These are phyloP conservation scores for Brachionus rotundiformis DNA, from an alignment of 1,140 invertebrate genomes.

Conservation along the genomic window DNA sequence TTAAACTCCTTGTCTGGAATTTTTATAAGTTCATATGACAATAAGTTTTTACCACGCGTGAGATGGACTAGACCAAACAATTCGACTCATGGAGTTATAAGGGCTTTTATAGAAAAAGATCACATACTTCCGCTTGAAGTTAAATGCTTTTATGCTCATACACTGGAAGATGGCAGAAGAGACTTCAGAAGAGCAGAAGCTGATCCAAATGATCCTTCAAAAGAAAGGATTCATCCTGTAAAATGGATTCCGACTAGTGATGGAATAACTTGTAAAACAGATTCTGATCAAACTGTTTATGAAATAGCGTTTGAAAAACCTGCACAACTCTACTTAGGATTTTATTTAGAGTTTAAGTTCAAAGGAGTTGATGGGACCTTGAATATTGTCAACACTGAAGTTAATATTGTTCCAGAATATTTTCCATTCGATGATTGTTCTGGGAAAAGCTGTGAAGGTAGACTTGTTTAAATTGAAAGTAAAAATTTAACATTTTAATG, in stretches of 20 bases:
- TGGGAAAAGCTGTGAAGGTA: slow-evolving; percentile 55
- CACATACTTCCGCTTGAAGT: neutral
- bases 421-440: slow-evolving; percentile 58
- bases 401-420: slow-evolving; percentile 57
- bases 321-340: slow-evolving; percentile 55
- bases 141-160: slow-evolving; percentile 19
- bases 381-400: slow-evolving; percentile 58
- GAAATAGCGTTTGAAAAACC: slow-evolving; percentile 54
- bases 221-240: slow-evolving; percentile 3
- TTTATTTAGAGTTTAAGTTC: slow-evolving; percentile 57
- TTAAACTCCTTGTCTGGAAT: slow-evolving; percentile 56
- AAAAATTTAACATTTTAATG: too few species aligned
- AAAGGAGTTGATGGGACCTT: slow-evolving; percentile 54
- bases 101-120: slow-evolving; percentile 10
- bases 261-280: neutral
- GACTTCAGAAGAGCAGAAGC: slow-evolving; percentile 24
- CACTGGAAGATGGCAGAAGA: slow-evolving; percentile 1
- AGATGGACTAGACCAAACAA: slow-evolving; percentile 33
- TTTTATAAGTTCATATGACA: slow-evolving; percentile 54
- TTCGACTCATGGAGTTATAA: slow-evolving; percentile 46
- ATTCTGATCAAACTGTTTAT: neutral
- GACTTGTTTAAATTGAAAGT: slow-evolving; percentile 56
- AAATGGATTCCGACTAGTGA: slow-evolving; percentile 26
- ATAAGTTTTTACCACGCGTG: neutral
- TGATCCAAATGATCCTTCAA: slow-evolving; percentile 6